Percentiles rank a stretch among this genome's conserved stretches.
Evolutionary conservation across 2,797 vertebrate species (phyloP).

Genomic region (Thamnophis elegans): DNA sequence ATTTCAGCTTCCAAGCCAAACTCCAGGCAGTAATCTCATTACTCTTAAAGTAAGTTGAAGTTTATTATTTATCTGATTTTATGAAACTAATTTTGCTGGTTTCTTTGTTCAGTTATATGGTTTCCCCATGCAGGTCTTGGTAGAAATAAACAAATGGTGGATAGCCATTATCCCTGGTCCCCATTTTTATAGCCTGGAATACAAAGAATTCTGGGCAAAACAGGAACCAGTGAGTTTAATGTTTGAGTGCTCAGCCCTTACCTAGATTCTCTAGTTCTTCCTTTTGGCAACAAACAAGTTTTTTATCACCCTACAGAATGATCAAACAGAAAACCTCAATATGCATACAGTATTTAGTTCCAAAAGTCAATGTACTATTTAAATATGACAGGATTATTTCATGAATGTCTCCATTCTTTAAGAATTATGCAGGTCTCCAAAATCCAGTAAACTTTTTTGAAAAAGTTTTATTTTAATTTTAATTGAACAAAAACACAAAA

Average conservation of each 20-base stretch:
- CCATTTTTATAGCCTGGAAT: not conserved
- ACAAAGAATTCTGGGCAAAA: not conserved
- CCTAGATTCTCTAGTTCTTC: not conserved
- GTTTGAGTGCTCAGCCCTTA: not conserved
- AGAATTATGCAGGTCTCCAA: not conserved
- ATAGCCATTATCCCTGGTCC: not conserved
- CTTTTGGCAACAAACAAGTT: not conserved
- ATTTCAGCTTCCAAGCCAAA: not conserved
- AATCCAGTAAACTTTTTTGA: no score
- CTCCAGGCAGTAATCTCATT: not conserved
- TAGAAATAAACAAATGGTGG: not conserved
- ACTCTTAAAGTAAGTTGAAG: not conserved
- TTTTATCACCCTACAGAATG: not conserved
- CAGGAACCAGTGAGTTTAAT: not conserved
- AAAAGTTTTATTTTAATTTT: no score
- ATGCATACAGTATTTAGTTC: constrained; percentile 8
- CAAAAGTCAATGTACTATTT: constrained; percentile 8
- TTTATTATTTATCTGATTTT: not conserved
- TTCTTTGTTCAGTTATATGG: not conserved
- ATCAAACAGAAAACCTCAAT: not conserved
- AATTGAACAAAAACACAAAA: no score
- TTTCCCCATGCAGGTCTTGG: not conserved
- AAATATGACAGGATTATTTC: not conserved
- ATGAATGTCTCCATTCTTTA: not conserved
- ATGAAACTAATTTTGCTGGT: not conserved